A percentile compares a stretch with the other conserved stretches of the same genome.
phyloP scores from a whole-genome alignment of 2,797 vertebrate genomes.

The Gobio occitaniae region DNA sequence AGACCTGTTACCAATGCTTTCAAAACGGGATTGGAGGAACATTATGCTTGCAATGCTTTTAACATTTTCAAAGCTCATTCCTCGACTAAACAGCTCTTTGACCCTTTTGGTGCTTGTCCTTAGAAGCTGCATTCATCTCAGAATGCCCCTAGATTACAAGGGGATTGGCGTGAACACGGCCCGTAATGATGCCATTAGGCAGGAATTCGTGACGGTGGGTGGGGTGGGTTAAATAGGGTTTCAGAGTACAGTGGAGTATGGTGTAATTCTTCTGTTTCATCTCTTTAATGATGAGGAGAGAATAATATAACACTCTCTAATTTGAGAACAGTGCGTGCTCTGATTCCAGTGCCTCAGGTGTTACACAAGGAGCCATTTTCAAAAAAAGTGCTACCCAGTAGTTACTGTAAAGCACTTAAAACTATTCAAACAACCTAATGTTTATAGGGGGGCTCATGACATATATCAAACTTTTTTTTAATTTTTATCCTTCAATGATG shows the following conservation, averaged over 20 bases:
- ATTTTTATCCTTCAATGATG: background rate
- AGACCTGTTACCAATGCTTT: slow-evolving; percentile 12
- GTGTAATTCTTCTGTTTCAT: slow-evolving; percentile 68
- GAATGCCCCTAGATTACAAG: slow-evolving; percentile 77
- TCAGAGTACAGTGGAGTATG: slow-evolving; percentile 64
- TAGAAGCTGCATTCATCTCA: slow-evolving; percentile 62
- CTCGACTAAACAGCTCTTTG: slow-evolving; percentile 45
- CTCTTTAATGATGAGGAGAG: slow-evolving; percentile 63
- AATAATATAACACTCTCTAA: slow-evolving; percentile 73
- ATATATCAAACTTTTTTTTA: background rate
- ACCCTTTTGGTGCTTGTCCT: slow-evolving; percentile 22
- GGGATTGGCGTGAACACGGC: slow-evolving; percentile 74
- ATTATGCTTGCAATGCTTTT: slow-evolving; percentile 19
- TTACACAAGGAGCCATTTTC: slow-evolving; percentile 50
- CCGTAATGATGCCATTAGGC: slow-evolving; percentile 83
- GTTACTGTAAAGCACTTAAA: slow-evolving; percentile 36
- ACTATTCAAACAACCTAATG: background rate
- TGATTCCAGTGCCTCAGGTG: slow-evolving; percentile 61
- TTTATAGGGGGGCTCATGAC: background rate
- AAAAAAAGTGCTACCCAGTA: slow-evolving; percentile 53
- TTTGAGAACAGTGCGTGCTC: slow-evolving; percentile 63
- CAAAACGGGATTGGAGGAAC: background rate
- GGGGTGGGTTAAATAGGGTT: slow-evolving; percentile 49
- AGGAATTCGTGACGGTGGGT: slow-evolving; percentile 78
- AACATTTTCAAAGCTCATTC: slow-evolving; percentile 46